These are phyloP conservation scores for Exephanes ischioxanthus DNA, from an alignment of 2,888 invertebrate species.

Conservation along the genomic window DNA sequence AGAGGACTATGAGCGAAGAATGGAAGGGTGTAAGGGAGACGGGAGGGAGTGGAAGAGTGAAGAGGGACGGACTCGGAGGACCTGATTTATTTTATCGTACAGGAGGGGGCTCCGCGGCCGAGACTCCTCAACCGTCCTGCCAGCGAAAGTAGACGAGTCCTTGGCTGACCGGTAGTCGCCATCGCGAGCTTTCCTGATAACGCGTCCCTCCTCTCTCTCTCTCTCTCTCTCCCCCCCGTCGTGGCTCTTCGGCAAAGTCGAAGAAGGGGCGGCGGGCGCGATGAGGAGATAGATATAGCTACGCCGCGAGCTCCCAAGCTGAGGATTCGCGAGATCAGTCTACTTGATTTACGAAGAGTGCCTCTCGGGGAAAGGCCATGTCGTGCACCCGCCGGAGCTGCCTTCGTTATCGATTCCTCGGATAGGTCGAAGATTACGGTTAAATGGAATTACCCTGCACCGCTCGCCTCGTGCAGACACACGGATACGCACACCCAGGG, in stretches of 20 bases:
- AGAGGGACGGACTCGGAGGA: conserved; percentile 63
- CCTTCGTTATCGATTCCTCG: conserved; percentile 66
- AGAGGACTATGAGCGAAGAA: conserved; percentile 68
- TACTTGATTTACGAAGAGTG: conserved; percentile 59
- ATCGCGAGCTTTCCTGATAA: conserved; percentile 52
- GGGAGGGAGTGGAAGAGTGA: background rate
- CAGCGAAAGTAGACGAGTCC: conserved; percentile 56
- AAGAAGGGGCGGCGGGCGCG: conserved; percentile 4
- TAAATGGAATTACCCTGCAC: conserved; percentile 65
- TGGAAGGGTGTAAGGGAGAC: conserved; percentile 23
- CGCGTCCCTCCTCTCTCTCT: conserved; percentile 11
- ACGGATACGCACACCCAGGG: background rate
- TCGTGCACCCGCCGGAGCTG: conserved; percentile 47
- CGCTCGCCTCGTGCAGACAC: conserved; percentile 48
- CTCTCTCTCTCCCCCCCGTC: background rate
- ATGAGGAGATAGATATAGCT: conserved; percentile 15
- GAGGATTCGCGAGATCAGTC: conserved; percentile 58
- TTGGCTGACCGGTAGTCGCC: conserved; percentile 55
- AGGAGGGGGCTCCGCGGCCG: conserved; percentile 43
- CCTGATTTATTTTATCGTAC: conserved; percentile 79
- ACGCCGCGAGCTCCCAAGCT: background rate
- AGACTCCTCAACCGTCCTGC: conserved; percentile 35
- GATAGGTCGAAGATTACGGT: conserved; percentile 66
- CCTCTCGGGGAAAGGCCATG: conserved; percentile 60
- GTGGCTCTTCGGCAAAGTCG: conserved; percentile 22